Conservation (phyloP, 2,113 vertebrate genomes). For the Pangasianodon gigas region DNA sequence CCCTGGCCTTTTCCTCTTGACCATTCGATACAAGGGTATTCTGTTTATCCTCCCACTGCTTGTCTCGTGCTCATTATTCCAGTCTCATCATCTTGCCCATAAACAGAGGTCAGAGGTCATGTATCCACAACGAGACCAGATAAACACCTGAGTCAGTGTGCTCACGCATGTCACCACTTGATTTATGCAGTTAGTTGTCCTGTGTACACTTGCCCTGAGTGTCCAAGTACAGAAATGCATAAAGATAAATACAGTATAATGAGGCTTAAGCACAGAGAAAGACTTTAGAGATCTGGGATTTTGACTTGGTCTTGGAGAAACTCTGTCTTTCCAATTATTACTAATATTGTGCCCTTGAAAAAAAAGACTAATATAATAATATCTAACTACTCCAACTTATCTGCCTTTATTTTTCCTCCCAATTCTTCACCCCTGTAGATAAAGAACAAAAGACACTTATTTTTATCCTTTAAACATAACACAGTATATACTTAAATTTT, state of each 20-base stretch:
- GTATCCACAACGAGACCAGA: constrained; percentile 86
- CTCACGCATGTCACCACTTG: constrained; percentile 49
- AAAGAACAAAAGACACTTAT: background rate
- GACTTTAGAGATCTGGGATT: background rate
- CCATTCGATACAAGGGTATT: constrained; percentile 74
- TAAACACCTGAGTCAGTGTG: constrained; percentile 86
- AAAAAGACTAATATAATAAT: background rate
- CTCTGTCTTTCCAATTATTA: background rate
- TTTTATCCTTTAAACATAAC: background rate
- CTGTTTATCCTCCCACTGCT: constrained; percentile 79
- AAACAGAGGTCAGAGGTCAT: constrained; percentile 84
- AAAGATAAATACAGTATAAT: constrained; percentile 60
- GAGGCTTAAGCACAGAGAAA: background rate
- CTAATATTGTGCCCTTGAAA: background rate
- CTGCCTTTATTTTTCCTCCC: background rate
- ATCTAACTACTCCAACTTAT: background rate
- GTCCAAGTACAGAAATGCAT: constrained; percentile 62
- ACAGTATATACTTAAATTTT: background rate
- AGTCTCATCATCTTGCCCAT: constrained; percentile 74
- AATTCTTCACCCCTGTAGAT: background rate
- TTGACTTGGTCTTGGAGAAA: background rate
- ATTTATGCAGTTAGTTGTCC: constrained; percentile 69
- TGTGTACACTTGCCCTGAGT: constrained; percentile 68
- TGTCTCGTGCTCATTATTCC: constrained; percentile 73
- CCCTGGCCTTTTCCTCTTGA: constrained; percentile 74